These are phyloP conservation scores for Montipora sp. DNA, from an alignment of 64 coral and sea anemone species.

Conservation along the genomic window DNA sequence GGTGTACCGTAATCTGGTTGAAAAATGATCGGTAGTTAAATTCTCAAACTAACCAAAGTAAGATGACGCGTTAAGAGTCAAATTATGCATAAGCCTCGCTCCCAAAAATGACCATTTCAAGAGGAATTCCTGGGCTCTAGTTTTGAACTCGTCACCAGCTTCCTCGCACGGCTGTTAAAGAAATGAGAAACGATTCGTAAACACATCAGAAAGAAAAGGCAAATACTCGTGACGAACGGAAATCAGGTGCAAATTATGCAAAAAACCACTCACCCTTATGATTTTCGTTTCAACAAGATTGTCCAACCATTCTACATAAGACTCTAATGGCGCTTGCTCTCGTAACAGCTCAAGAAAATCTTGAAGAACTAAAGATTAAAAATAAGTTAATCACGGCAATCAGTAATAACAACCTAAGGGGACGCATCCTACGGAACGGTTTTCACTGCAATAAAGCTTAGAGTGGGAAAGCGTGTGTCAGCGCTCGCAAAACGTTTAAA, in stretches of 20 bases:
- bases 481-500: too few relatives aligned
- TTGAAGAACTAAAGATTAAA: constrained; percentile 69
- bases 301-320: constrained; percentile 97
- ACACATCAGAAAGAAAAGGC: not conserved
- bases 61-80: constrained; percentile 87
- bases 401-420: too few relatives aligned
- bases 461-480: too few relatives aligned
- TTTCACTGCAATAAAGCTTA: too few relatives aligned
- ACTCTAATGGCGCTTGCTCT: constrained; percentile 79
- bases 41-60: constrained; percentile 81
- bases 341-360: constrained; percentile 78
- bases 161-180: constrained; percentile 78
- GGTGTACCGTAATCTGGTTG: not conserved
- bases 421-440: too few relatives aligned
- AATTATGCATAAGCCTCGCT: constrained; percentile 94
- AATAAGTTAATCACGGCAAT: not conserved
- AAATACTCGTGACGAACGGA: too few relatives aligned
- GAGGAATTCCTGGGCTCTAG: constrained; percentile 94
- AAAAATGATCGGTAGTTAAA: not conserved
- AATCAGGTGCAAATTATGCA: not conserved
- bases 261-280: constrained; percentile 67
- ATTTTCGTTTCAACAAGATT: constrained; percentile 84
- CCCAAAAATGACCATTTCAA: constrained; percentile 97
- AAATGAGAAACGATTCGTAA: not conserved
- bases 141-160: constrained; percentile 86